Evolutionary conservation across 2,113 vertebrate genomes (phyloP).

Genomic region (Hipposideros armiger): DNA sequence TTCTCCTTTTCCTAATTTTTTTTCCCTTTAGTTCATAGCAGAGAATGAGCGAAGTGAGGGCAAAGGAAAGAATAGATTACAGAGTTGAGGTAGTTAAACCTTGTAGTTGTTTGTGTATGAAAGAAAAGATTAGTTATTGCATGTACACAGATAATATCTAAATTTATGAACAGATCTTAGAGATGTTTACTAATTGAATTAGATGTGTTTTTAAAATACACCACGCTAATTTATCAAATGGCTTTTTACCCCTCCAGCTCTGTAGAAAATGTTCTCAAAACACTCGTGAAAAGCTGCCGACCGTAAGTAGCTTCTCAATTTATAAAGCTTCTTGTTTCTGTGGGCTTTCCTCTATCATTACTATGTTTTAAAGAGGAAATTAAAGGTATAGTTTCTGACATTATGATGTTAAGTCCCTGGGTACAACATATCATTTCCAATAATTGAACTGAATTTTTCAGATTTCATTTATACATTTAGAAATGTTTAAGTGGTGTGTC

Average conservation of each 20-base stretch:
- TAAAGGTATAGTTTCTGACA: conserved; percentile 30
- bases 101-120: conserved; percentile 63
- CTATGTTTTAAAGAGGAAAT: conserved; percentile 59
- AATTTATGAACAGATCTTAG: conserved; percentile 82
- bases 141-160: conserved; percentile 85
- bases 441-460: conserved; percentile 27
- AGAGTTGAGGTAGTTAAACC: not conserved
- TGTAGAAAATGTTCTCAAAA: conserved; percentile 97
- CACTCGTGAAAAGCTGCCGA: conserved; percentile 97
- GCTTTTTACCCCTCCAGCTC: conserved; percentile 89
- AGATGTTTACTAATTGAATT: conserved; percentile 72
- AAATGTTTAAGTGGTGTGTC: conserved; percentile 4
- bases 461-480: conserved; percentile 47
- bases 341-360: not conserved
- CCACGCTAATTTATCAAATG: conserved; percentile 56
- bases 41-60: not conserved
- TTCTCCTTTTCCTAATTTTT: conserved; percentile 56
- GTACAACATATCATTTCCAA: not conserved
- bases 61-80: not conserved
- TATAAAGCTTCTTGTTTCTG: conserved; percentile 58
- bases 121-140: conserved; percentile 84
- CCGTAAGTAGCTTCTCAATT: conserved; percentile 92
- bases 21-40: conserved; percentile 34
- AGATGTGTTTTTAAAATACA: conserved; percentile 67
- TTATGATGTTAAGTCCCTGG: conserved; percentile 35